Base-by-base conservation (phyloP, 2,113 vertebrate species). In the Hydrochoerus hydrochaeris region DNA sequence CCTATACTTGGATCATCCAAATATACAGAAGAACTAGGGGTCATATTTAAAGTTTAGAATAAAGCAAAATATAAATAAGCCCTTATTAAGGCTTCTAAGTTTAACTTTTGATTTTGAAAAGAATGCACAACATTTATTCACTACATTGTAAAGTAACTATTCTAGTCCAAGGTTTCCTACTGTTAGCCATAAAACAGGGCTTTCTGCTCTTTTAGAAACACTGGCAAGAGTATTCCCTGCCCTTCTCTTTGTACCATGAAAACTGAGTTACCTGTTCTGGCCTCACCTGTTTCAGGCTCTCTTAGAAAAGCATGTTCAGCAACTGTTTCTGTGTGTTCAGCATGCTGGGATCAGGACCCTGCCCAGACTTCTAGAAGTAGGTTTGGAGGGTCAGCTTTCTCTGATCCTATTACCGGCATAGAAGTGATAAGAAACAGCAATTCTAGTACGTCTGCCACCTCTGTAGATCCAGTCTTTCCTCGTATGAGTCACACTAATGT, bases 61-160 rank as follows among this genome's bases (percentile, higher is more conserved):
- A 11, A 91, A 78, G 78, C 75, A 96, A 95, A 97, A 95, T 82
- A 73, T 62, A 78, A 94, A 57, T 22, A 82, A 71, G 49, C 69
- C 41, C 44, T 81, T 85, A 95, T 73, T 82, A 85, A 92, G 12
- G 4, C 87, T 16, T 88, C 4, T 92, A 91, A 80, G 7, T 22
- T 54, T 80, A 54, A 91, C 80, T 54, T 54, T 93, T 88, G 88
- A 85, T 52, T 95, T 69, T 92, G 89, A 95, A 75, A 71, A 81
- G 81, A 87, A 95, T 54, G 69, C 6, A 77, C 13, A 49, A 83
- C 32, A 84, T 62, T 85, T 80, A 93, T 54, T 92, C 49, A 28
- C 35, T 89, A 4, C 41, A 69, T 2, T 80, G 6, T 62, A 95
- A 84, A 49, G 41, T 32, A 84, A 87, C 24, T 63, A 41, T 90